Conservation (phyloP, 1,140 invertebrate genomes). For the Idris sp. region DNA sequence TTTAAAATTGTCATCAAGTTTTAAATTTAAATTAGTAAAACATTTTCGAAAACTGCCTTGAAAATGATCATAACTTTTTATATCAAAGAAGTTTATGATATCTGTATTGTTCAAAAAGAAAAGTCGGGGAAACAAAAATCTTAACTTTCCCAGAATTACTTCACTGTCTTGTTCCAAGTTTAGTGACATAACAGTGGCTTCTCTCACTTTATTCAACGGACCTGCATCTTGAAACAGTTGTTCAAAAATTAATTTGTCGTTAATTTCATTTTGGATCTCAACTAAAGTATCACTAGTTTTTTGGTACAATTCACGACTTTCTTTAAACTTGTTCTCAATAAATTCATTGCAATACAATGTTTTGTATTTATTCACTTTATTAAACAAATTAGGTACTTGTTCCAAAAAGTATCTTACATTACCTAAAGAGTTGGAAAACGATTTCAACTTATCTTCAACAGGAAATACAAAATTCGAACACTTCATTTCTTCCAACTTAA, state of each 20-base stretch:
- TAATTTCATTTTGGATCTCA: conserved; percentile 72
- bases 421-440: conserved; percentile 80
- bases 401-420: conserved; percentile 80
- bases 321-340: conserved; percentile 82
- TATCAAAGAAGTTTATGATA: conserved; percentile 85
- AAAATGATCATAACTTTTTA: conserved; percentile 79
- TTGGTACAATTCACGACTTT: conserved; percentile 79
- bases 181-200: conserved; percentile 79
- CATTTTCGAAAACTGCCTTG: conserved; percentile 79
- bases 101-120: conserved; percentile 94
- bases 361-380: conserved; percentile 81
- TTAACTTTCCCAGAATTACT: conserved; percentile 86
- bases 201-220: conserved; percentile 79
- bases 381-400: conserved; percentile 81
- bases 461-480: conserved; percentile 84
- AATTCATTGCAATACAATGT: conserved; percentile 83
- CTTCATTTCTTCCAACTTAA: conserved; percentile 83
- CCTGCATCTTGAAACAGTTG: conserved; percentile 75
- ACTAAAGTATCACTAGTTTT: conserved; percentile 42
- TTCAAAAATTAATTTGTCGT: conserved; percentile 79
- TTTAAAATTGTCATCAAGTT: conserved; percentile 75
- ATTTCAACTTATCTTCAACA: conserved; percentile 79
- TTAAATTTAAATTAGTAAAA: conserved; percentile 76
- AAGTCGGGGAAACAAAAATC: conserved; percentile 88
- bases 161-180: conserved; percentile 80